Evolutionary conservation across 2,888 invertebrate genomes (phyloP), one percentile per base, ranked within the genome.

Genomic region (Acleris emargana): DNA sequence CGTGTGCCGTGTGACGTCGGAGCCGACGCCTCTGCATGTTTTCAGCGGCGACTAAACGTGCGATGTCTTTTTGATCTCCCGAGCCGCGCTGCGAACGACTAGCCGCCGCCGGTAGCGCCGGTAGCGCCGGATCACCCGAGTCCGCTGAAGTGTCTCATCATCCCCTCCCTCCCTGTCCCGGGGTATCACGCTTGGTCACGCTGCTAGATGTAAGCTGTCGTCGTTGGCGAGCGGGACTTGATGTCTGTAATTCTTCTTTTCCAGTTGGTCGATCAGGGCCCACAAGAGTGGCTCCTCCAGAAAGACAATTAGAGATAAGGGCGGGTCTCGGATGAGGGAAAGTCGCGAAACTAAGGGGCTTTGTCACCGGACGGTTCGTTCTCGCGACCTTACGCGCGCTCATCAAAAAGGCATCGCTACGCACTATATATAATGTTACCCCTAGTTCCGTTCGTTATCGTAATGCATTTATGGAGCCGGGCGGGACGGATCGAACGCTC

Each of bases 241-340:
- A 91, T 89, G 89, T 89, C 91, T 91, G 89, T 82, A 81, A 80
- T 91, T 91, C 89, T 91, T 92, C 91, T 92, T 91, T 92, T 92
- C 88, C 91, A 92, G 91, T 88, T 92, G 91, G 91, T 92, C 90
- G 92, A 92, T 91, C 92, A 92, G 91, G 92, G 91, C 86, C 90
- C 90, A 88, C 91, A 91, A 91, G 92, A 92, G 90, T 92, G 92
- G 92, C 91, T 92, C 86, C 84, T 92, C 89, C 92, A 89, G 91
- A 92, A 92, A 92, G 92, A 92, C 90, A 92, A 92, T 92, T 92
- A 92, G 89, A 87, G 79, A 84, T 89, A 87, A 80, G 87, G 88
- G 88, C 84, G 87, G 89, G 89, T 84, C 81, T 87, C 87, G 83
- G 88, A 87, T 84, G 89, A 84, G 90, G 90, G 90, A 82, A 87